A percentile compares a stretch with the other conserved stretches of the same genome.
phyloP scores from a whole-genome alignment of 2,113 vertebrate species.

The Trogon surrucura region DNA sequence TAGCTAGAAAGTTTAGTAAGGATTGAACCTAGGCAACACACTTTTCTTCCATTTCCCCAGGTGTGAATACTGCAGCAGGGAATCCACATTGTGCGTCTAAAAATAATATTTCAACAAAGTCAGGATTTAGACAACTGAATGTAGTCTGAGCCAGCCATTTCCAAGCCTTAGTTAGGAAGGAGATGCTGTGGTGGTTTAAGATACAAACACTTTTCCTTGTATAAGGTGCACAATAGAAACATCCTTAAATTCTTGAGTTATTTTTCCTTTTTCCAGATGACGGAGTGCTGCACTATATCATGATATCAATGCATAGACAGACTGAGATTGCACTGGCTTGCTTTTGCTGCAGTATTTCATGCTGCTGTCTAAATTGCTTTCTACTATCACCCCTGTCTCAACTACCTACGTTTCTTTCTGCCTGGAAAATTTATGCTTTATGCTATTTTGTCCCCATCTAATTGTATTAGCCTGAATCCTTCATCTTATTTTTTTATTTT shows the following conservation, averaged over 20 bases:
- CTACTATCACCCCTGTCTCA: background rate
- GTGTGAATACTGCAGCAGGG: background rate
- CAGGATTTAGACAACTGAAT: background rate
- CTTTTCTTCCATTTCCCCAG: background rate
- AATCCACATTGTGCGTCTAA: background rate
- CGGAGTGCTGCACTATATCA: background rate
- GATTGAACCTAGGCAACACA: background rate
- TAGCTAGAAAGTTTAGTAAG: background rate
- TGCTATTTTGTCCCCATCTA: background rate
- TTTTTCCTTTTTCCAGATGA: conserved; percentile 22
- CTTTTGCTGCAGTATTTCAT: conserved; percentile 27
- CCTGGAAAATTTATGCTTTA: background rate
- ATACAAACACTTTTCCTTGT: background rate
- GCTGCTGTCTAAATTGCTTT: conserved; percentile 35
- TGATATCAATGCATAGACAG: background rate
- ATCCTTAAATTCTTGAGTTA: background rate
- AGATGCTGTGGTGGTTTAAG: background rate
- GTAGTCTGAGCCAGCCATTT: background rate
- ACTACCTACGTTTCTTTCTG: background rate
- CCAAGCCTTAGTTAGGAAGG: background rate
- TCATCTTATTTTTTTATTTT: accelerated
- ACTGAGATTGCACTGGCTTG: conserved; percentile 8
- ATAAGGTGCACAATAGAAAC: background rate
- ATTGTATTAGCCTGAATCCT: background rate
- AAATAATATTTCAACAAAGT: background rate